A percentile compares a stretch with the other conserved stretches of the same genome.
phyloP scores from a whole-genome alignment of 2,888 invertebrate species.

The Polymixis lichenea region DNA sequence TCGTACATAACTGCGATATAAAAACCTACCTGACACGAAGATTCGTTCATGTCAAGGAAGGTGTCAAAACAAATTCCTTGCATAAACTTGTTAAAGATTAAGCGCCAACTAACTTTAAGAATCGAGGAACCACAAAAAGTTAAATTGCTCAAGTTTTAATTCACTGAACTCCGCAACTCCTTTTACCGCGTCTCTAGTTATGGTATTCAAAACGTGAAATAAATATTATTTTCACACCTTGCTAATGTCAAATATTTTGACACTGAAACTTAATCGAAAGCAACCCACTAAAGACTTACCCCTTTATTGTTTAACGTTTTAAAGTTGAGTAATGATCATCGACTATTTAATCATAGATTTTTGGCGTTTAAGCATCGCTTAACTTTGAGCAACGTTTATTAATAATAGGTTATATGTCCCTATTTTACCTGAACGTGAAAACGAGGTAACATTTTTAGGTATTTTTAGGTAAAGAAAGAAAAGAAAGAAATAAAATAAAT shows the following conservation, averaged over 20 bases:
- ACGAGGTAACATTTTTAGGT: constrained; percentile 1
- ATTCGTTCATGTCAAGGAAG: constrained; percentile 54
- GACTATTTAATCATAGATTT: too few species aligned
- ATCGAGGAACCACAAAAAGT: constrained; percentile 82
- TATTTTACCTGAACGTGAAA: neutral
- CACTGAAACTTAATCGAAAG: neutral
- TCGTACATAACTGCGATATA: constrained; percentile 21
- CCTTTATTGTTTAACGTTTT: too few species aligned
- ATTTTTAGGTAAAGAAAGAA: too few species aligned
- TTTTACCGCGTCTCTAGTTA: constrained; percentile 70
- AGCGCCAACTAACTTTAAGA: constrained; percentile 69
- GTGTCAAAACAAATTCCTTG: constrained; percentile 62
- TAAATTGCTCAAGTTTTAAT: constrained; percentile 86
- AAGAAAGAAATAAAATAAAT: too few species aligned
- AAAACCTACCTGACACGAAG: constrained; percentile 29
- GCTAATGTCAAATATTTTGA: neutral
- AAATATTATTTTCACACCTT: constrained; percentile 63
- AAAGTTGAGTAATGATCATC: too few species aligned
- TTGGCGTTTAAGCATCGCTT: too few species aligned
- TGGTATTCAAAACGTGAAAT: constrained; percentile 70
- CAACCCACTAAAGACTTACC: neutral
- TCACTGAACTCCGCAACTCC: constrained; percentile 73
- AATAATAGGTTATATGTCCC: neutral
- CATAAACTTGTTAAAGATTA: constrained; percentile 73
- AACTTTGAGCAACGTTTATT: too few species aligned